phyloP scores from a whole-genome alignment of 2,888 invertebrate species.

The Amiota mariae region DNA sequence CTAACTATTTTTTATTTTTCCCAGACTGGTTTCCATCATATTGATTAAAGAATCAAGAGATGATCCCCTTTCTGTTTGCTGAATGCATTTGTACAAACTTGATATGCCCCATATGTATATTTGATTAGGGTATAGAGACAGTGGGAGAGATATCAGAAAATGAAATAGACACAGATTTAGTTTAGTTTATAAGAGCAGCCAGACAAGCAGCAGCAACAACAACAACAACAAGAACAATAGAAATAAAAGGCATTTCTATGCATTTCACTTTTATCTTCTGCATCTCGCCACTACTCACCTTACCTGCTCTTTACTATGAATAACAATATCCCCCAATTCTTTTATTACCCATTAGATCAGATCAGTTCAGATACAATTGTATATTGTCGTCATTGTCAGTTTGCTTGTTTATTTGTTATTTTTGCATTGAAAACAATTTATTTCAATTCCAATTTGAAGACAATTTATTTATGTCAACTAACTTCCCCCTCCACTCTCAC shows the following conservation, averaged over 20 bases:
- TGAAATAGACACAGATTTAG: neutral
- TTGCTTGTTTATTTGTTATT: slow-evolving; percentile 35
- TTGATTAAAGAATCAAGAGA: no score
- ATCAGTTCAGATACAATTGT: no score
- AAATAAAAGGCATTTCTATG: neutral
- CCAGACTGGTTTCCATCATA: no score
- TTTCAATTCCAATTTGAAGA: slow-evolving; percentile 58
- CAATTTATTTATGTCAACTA: slow-evolving; percentile 59
- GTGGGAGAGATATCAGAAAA: neutral
- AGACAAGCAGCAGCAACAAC: neutral
- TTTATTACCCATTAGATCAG: no score
- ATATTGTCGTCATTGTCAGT: slow-evolving; percentile 33
- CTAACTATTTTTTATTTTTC: no score
- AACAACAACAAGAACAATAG: neutral
- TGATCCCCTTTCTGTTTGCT: neutral
- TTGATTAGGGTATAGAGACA: neutral
- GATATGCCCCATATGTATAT: neutral
- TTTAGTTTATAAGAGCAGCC: neutral
- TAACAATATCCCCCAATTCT: neutral
- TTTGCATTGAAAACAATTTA: slow-evolving; percentile 67
- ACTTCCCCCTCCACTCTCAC: slow-evolving; percentile 33
- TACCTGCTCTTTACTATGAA: neutral
- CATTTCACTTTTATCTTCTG: neutral
- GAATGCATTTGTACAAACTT: neutral
- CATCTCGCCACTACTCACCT: neutral